These are phyloP conservation scores for Paragorgia papillata DNA, from an alignment of 92 coral and sea anemone genomes.

Conservation along the genomic window DNA sequence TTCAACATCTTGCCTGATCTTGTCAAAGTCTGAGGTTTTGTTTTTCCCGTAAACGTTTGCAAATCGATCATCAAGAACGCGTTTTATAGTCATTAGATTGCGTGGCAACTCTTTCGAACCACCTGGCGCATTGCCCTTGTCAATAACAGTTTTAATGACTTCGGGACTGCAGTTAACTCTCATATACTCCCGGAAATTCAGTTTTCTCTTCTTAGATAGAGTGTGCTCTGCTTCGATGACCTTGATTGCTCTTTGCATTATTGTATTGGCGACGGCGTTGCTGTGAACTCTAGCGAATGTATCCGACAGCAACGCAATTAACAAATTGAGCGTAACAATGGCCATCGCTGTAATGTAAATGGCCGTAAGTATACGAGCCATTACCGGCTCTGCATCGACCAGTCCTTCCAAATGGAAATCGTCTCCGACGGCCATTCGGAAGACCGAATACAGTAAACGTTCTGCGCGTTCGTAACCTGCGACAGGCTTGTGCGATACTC, in stretches of 20 bases:
- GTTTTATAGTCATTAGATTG: constrained; percentile 5
- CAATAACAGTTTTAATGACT: not conserved
- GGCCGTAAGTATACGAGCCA: constrained; percentile 39
- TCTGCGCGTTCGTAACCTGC: not conserved
- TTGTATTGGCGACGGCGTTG: constrained; percentile 32
- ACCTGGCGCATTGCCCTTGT: constrained; percentile 58
- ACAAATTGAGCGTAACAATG: constrained; percentile 32
- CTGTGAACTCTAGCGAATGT: constrained; percentile 33
- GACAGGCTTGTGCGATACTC: constrained; percentile 17
- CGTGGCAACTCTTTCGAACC: constrained; percentile 30
- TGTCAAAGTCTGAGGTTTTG: constrained; percentile 37
- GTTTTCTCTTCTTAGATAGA: constrained; percentile 20
- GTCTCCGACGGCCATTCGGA: constrained; percentile 46
- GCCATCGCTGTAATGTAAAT: constrained; percentile 27
- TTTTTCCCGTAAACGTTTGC: constrained; percentile 39
- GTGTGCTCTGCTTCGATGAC: constrained; percentile 33
- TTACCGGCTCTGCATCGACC: constrained; percentile 28
- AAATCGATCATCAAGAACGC: constrained; percentile 32
- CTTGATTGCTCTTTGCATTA: constrained; percentile 43
- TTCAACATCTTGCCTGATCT: not conserved
- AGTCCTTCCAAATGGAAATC: constrained; percentile 34
- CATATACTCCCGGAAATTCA: constrained; percentile 11
- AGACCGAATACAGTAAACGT: constrained; percentile 10
- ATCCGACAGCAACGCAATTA: constrained; percentile 37
- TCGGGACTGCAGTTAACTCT: constrained; percentile 38